Conservation (phyloP, 2,797 vertebrate genomes). For the Lacerta viridis region DNA sequence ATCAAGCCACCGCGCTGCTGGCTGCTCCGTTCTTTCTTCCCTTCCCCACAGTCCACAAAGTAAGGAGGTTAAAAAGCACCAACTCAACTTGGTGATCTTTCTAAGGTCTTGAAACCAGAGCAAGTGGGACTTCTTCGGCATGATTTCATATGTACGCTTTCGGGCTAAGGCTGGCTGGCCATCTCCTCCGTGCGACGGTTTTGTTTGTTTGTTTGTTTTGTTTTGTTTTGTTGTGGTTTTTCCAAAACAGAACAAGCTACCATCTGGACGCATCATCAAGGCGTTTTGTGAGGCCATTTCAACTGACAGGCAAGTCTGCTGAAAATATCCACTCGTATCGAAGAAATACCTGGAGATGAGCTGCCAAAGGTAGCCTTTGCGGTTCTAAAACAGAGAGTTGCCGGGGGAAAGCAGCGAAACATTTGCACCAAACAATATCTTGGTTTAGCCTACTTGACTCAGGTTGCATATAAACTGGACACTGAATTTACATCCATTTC, state of each 20-base stretch:
- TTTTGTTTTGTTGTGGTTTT: background rate
- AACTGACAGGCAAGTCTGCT: background rate
- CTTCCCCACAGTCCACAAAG: rapidly evolving
- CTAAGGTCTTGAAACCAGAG: background rate
- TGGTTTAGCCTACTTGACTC: background rate
- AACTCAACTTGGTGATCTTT: background rate
- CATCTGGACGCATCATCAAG: background rate
- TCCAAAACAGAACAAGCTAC: background rate
- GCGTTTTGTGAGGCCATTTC: background rate
- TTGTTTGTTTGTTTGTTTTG: background rate
- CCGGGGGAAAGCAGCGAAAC: background rate
- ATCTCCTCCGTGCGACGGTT: background rate
- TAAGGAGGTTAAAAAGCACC: background rate
- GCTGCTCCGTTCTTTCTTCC: background rate
- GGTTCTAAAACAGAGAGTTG: background rate
- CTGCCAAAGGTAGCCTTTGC: background rate
- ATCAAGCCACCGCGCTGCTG: no score
- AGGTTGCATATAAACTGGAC: background rate
- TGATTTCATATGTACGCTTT: background rate
- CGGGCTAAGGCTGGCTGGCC: background rate
- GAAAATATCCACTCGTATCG: background rate
- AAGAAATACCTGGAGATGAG: background rate
- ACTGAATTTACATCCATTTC: background rate
- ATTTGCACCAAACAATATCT: background rate
- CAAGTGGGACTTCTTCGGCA: background rate